These are phyloP conservation scores for Myxocyprinus asiaticus DNA, from an alignment of 2,113 vertebrate genomes.

Conservation along the genomic window DNA sequence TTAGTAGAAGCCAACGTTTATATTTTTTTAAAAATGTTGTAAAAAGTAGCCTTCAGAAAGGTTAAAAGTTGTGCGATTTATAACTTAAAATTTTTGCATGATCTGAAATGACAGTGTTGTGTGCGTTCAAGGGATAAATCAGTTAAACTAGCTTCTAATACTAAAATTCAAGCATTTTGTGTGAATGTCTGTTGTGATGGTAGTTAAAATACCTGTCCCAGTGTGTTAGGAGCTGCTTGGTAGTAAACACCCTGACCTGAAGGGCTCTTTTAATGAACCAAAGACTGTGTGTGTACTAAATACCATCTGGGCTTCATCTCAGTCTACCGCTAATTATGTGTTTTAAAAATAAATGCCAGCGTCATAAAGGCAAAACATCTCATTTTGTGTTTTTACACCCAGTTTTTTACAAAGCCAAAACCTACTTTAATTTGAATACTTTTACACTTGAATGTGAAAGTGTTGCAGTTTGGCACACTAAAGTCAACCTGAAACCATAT, in stretches of 20 bases:
- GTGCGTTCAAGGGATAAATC: not conserved
- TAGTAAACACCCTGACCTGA: not conserved
- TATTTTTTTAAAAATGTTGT: too few relatives aligned
- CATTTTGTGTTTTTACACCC: not conserved
- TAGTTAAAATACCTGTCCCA: conserved; percentile 5
- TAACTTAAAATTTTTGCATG: not conserved
- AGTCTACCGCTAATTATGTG: conserved; percentile 2
- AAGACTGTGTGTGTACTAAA: conserved; percentile 5
- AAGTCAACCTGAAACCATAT: not conserved
- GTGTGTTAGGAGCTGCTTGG: not conserved
- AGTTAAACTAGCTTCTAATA: not conserved
- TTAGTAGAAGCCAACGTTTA: not conserved
- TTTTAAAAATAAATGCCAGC: not conserved
- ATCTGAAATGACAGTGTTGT: not conserved
- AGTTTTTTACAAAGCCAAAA: not conserved
- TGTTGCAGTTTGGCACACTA: not conserved
- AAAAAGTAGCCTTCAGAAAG: too few relatives aligned
- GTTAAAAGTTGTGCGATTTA: too few relatives aligned
- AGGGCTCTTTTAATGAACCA: conserved; percentile 7
- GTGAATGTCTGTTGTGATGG: not conserved
- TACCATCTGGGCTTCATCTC: not conserved
- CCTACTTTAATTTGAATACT: conserved; percentile 6
- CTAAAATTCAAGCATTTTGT: not conserved
- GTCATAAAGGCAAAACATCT: not conserved
- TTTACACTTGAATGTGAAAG: not conserved